Evolutionary conservation across 2,888 invertebrate genomes (phyloP), one percentile per base, ranked within the genome.

Genomic region (Athalia cordata): DNA sequence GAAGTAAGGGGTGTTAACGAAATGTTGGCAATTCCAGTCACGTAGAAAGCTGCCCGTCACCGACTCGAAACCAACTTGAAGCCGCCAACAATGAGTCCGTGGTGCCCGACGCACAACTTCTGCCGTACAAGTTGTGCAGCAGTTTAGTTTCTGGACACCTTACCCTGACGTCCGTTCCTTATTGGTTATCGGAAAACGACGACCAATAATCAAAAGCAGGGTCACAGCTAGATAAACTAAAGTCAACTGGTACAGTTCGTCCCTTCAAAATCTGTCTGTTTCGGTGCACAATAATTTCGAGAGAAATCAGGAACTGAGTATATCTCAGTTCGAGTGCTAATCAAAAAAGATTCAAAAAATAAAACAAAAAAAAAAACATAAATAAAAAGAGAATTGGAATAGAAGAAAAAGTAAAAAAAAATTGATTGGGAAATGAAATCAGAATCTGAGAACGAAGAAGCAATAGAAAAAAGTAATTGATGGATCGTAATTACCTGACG

Each of bases 1-100:
- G 13, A 47, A 5, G 43, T 79, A 76, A 29, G 29, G 29, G 29
- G 29, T 29, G 29, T 72, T 78, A 78, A 80, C 70, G 77, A 81
- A 77, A 78, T 81, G 80, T 81, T 84, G 76, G 82, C 78, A 79
- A 85, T 85, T 85, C 85, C 78, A 78, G 81, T 80, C 85, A 84
- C 84, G 85, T 84, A 74, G 29, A 75, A 75, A 49, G 61, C 64
- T 70, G 78, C 72, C 78, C 75, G 78, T 78, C 78, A 74, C 78
- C 74, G 72, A 75, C 72, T 78, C 64, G 72, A 65, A 47, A 70
- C 78, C 72, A 74, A 68, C 78, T 78, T 66, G 62, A 75, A 75
- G 11, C 75, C 62, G 62, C 29, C 75, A 75, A 75, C 75, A 75
- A 75, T 64, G 75, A 75, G 50, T 15, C n/a, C 62, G 75, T n/a